These are phyloP conservation scores for Grammomys dolichurus DNA, from an alignment of 2,113 vertebrate species.

Conservation along the genomic window DNA sequence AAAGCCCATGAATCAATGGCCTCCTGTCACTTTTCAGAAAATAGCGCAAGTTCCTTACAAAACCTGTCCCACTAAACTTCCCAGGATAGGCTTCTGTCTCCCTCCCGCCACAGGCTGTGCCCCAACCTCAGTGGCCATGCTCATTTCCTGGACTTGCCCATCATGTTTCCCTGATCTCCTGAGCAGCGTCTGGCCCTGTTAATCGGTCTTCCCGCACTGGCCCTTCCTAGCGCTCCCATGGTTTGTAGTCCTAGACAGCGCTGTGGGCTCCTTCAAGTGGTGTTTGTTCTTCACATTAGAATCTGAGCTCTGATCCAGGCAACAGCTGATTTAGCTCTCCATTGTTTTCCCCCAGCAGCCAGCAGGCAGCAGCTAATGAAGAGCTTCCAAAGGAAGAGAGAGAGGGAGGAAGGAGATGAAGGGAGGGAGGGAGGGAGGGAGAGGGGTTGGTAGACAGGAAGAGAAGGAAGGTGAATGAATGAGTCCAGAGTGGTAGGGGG, in stretches of 20 bases:
- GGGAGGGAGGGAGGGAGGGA: too few relatives aligned
- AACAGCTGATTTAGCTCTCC: neutral
- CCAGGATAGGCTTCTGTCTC: neutral
- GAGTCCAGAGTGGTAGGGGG: too few relatives aligned
- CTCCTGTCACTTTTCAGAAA: constrained; percentile 39
- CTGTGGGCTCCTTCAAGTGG: neutral
- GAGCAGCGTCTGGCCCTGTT: neutral
- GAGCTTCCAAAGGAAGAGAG: neutral
- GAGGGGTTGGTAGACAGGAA: neutral
- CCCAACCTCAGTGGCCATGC: neutral
- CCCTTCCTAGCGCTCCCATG: neutral
- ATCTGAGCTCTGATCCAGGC: neutral
- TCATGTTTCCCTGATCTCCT: neutral
- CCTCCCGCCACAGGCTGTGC: neutral
- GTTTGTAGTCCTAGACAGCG: neutral
- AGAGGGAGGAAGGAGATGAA: neutral
- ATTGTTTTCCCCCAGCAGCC: neutral
- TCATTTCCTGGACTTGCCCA: neutral
- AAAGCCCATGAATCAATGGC: neutral
- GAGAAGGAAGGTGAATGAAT: neutral
- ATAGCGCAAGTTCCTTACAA: neutral
- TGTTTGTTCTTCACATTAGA: neutral
- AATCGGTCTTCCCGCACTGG: neutral
- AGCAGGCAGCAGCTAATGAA: constrained; percentile 18
- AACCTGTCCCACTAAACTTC: neutral